Evolutionary conservation across 2,888 invertebrate species (phyloP).

Genomic region (Agelastica alni): DNA sequence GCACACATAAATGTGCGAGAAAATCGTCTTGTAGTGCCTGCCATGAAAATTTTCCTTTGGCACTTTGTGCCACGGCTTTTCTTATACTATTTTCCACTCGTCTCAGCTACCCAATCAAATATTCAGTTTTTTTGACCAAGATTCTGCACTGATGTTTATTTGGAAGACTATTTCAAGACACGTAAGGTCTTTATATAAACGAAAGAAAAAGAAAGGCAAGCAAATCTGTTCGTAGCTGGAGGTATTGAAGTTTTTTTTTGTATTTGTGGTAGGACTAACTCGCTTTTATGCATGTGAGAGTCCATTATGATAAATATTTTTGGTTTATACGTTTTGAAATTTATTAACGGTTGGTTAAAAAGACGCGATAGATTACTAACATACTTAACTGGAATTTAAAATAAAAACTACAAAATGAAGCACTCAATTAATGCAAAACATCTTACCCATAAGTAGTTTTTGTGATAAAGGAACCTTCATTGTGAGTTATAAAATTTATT

Average conservation of each 20-base stretch:
- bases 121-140: neutral
- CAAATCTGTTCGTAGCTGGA: slow-evolving; percentile 30
- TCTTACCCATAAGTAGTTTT: no score
- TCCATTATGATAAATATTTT: slow-evolving; percentile 26
- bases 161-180: slow-evolving; percentile 28
- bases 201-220: slow-evolving; percentile 32
- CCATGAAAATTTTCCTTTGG: slow-evolving; percentile 30
- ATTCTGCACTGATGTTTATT: no score
- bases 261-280: slow-evolving; percentile 19
- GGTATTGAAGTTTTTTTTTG: slow-evolving; percentile 27
- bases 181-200: slow-evolving; percentile 35
- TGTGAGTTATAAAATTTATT: no score
- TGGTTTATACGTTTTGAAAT: slow-evolving; percentile 10
- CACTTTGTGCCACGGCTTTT: slow-evolving; percentile 29
- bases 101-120: neutral
- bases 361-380: no score
- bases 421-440: no score
- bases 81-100: slow-evolving; percentile 24
- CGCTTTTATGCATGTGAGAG: slow-evolving; percentile 26
- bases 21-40: slow-evolving; percentile 20
- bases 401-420: no score
- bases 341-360: no score
- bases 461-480: no score
- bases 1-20: slow-evolving; percentile 22
- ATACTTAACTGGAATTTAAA: no score